A percentile compares a stretch with the other conserved stretches of the same genome.
Evolutionary conservation across 2,113 vertebrate species (phyloP).

Genomic region (Castor canadensis): DNA sequence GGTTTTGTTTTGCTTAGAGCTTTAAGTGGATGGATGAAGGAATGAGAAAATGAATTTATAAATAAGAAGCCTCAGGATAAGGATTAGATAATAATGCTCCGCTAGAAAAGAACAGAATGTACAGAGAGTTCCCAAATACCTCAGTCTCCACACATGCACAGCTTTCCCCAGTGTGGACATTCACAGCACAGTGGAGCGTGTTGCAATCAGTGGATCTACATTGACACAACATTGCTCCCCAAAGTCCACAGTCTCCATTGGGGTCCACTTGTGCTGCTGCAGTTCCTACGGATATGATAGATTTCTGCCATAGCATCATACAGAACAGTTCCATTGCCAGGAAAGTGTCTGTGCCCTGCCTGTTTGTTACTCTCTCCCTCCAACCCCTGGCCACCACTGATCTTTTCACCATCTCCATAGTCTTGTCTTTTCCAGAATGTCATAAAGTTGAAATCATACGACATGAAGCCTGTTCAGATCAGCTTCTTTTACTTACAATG

Average conservation of each 20-base stretch:
- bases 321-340: neutral
- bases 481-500: neutral
- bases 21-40: neutral
- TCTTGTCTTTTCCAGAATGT: too few species aligned
- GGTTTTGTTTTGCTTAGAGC: conserved; percentile 1
- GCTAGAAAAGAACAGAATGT: neutral
- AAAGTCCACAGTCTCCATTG: neutral
- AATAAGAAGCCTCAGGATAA: neutral
- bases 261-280: neutral
- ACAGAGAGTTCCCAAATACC: neutral
- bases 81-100: neutral
- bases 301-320: neutral
- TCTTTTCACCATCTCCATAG: too few species aligned
- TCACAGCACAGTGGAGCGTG: neutral
- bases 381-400: too few species aligned
- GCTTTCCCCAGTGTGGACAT: too few species aligned
- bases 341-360: neutral
- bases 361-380: neutral
- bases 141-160: too few species aligned
- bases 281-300: neutral
- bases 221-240: neutral
- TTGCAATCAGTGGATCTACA: neutral
- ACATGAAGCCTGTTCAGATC: neutral
- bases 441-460: too few species aligned
- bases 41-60: neutral